Base-by-base conservation (phyloP, 1,140 invertebrate species). In the Drosophila paulistorum region DNA sequence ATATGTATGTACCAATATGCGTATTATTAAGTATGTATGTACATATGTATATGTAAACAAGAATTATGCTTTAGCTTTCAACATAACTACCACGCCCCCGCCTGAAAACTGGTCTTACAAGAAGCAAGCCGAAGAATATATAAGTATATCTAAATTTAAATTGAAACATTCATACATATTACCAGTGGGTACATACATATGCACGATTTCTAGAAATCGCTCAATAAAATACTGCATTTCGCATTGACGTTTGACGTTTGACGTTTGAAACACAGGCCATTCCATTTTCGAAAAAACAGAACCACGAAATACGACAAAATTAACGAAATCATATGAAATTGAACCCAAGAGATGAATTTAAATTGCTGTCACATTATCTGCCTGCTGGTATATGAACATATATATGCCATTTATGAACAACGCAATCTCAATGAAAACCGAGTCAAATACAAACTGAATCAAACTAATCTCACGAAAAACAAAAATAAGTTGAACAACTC, bases 41-140 rank as follows among this genome's bases (percentile, higher is more conserved):
- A 62, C 35, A 62, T 62, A 64, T 71, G 26, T 37, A 54, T 51
- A 65, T 65, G 33, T 51, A 65, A 45, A 51, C 26, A 30, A 23
- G 45, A 65, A 66, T 51, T 66, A 68, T 63, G 26, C 33, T 68
- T 23, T 68, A 51, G 14, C 41, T 59, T 63, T 68, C 37, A 41
- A 74, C 67, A 65, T 65, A 74, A 70, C 67, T 70, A 62, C 72
- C 72, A 74, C 67, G 72, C 67, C 68, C 68, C 37, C 39, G 26
- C 39, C 39, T 63, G 26, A 33, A 59, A 59, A 59, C 57, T 35
- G 57, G 17, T 59, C 30, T 59, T 33, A 20, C 26, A 59, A 51
- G 10, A 20, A 51, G 45, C 45, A 51, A 51, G 45, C 45, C 45
- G 45, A 51, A 51, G 17, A 11, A 6, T 30, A 30, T 7, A 30